Conservation (phyloP, 2,888 invertebrate genomes). For the Odontocolon sp. region DNA sequence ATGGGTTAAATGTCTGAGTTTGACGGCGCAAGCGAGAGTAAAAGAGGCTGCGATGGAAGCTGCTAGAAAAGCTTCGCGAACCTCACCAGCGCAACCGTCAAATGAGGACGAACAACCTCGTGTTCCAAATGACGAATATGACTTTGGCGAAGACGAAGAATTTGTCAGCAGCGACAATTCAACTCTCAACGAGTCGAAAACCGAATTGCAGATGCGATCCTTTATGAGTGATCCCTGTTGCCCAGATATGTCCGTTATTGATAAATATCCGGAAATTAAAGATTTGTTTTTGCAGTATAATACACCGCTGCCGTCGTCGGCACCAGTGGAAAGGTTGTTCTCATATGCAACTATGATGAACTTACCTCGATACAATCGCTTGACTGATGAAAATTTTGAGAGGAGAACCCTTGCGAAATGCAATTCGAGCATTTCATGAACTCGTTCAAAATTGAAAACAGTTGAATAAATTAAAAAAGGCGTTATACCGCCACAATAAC, state of each 20-base stretch:
- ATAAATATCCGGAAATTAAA: constrained; percentile 8
- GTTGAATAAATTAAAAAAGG: not conserved
- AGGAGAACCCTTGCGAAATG: not conserved
- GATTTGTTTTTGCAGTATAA: constrained; percentile 14
- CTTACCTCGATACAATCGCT: constrained; percentile 4
- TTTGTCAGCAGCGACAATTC: not conserved
- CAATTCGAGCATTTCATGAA: constrained; percentile 5
- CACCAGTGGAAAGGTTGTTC: constrained; percentile 17
- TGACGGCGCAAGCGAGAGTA: not conserved
- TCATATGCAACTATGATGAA: constrained; percentile 26
- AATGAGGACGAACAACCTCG: not conserved
- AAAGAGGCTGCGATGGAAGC: not conserved
- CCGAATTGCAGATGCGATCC: constrained; percentile 1
- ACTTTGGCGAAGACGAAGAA: constrained; percentile 12
- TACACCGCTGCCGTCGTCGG: constrained; percentile 17
- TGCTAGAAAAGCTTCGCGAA: not conserved
- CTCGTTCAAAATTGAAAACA: not conserved
- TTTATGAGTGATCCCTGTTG: constrained; percentile 14
- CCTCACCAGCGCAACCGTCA: not conserved
- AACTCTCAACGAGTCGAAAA: not conserved
- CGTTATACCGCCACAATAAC: not conserved
- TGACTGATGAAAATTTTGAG: constrained; percentile 14
- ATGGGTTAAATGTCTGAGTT: not conserved
- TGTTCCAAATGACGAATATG: not conserved
- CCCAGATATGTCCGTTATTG: not conserved